phyloP scores from a whole-genome alignment of 2,113 vertebrate species.

The Stegastes partitus region DNA sequence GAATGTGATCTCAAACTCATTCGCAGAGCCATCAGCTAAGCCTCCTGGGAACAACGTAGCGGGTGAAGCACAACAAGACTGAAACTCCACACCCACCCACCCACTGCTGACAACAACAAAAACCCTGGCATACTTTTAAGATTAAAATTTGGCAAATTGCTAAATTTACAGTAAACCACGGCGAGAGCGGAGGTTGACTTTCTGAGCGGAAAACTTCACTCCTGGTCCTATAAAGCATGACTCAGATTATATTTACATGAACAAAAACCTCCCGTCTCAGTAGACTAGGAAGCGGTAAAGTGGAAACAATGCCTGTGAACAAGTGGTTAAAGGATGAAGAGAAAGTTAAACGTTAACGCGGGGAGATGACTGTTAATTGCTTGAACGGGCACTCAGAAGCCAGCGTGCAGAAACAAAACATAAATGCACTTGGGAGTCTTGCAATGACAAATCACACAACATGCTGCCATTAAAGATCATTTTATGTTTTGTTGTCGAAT shows the following conservation, averaged over 20 bases:
- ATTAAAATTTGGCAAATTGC: neutral
- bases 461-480: neutral
- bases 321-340: constrained; percentile 2
- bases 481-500: neutral
- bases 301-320: constrained; percentile 7
- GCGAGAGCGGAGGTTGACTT: neutral
- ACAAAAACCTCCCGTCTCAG: neutral
- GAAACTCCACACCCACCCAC: constrained; percentile 37
- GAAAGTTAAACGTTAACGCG: constrained; percentile 54
- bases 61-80: constrained; percentile 12
- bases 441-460: neutral
- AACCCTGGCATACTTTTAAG: neutral
- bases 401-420: neutral
- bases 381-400: neutral
- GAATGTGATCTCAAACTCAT: neutral
- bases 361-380: constrained; percentile 9
- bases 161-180: neutral
- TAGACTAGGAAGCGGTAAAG: neutral
- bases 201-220: no score
- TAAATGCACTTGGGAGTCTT: constrained; percentile 11
- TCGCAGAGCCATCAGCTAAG: neutral
- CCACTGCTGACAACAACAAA: neutral
- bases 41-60: neutral
- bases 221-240: neutral
- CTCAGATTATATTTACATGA: neutral